These are phyloP conservation scores for Micromys minutus DNA, from an alignment of 2,113 vertebrate genomes.

Conservation along the genomic window DNA sequence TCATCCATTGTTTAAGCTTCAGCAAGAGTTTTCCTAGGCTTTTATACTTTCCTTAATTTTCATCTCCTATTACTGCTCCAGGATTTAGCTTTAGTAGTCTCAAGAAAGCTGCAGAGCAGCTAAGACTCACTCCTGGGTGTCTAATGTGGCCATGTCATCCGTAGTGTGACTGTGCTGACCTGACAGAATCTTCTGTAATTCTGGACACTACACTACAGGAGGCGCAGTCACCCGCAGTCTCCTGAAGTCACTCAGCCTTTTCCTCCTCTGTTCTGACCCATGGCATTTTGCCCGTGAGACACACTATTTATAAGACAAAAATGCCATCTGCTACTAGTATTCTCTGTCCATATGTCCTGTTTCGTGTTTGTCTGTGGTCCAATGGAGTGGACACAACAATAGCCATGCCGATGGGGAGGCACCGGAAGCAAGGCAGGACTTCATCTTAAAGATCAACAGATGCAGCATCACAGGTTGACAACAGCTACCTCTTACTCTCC, in stretches of 20 bases:
- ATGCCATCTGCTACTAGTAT: not conserved
- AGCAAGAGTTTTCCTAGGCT: not conserved
- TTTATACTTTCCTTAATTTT: not conserved
- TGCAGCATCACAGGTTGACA: not conserved
- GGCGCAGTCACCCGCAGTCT: rapidly evolving
- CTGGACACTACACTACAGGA: not conserved
- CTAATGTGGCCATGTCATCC: not conserved
- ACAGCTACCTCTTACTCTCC: rapidly evolving
- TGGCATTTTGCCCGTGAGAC: not conserved
- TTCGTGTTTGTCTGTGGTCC: not conserved
- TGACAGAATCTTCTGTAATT: not conserved
- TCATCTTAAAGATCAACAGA: not conserved
- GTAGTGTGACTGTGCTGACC: not conserved
- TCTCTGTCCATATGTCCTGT: not conserved
- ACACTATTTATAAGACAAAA: not conserved
- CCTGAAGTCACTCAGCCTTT: not conserved
- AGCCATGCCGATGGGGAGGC: not conserved
- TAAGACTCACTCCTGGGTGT: rapidly evolving
- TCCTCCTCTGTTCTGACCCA: not conserved
- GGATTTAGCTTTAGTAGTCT: not conserved
- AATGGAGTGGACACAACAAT: not conserved
- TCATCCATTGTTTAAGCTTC: not conserved
- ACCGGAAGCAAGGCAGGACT: not conserved
- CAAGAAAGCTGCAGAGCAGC: not conserved
- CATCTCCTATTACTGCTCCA: not conserved